These are phyloP conservation scores for Potorous gilbertii DNA, from an alignment of 2,797 vertebrate genomes.

Conservation along the genomic window DNA sequence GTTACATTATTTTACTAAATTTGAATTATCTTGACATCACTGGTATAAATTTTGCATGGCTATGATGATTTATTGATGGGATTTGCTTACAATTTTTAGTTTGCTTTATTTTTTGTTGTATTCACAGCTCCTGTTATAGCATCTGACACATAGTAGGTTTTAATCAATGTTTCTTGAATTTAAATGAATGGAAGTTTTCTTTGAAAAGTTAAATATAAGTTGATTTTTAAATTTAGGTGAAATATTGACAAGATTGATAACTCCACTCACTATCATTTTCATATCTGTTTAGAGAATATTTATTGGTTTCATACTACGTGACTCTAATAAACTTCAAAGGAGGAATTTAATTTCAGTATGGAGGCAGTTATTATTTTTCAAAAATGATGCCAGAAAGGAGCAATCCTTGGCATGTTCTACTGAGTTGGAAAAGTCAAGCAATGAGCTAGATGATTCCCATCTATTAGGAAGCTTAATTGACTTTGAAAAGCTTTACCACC, in stretches of 20 bases:
- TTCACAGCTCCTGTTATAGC: background rate
- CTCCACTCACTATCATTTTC: background rate
- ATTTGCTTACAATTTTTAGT: background rate
- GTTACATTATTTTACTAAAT: background rate
- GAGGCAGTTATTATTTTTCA: background rate
- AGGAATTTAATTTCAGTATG: background rate
- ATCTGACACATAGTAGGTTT: background rate
- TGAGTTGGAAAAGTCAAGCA: too few species aligned
- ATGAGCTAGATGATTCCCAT: background rate
- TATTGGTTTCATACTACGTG: background rate
- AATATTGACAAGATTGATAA: background rate
- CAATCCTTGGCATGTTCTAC: background rate
- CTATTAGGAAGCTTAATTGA: background rate
- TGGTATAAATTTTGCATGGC: background rate
- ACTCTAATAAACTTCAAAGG: background rate
- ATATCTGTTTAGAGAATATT: background rate
- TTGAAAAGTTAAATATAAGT: background rate
- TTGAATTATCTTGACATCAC: background rate
- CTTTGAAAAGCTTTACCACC: background rate
- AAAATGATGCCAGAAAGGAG: background rate
- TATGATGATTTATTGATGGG: background rate
- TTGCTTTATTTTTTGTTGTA: background rate
- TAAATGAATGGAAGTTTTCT: background rate
- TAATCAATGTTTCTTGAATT: background rate
- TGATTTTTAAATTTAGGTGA: background rate